phyloP scores from a whole-genome alignment of 2,113 vertebrate species.

The Hippocampus guttulatus region DNA sequence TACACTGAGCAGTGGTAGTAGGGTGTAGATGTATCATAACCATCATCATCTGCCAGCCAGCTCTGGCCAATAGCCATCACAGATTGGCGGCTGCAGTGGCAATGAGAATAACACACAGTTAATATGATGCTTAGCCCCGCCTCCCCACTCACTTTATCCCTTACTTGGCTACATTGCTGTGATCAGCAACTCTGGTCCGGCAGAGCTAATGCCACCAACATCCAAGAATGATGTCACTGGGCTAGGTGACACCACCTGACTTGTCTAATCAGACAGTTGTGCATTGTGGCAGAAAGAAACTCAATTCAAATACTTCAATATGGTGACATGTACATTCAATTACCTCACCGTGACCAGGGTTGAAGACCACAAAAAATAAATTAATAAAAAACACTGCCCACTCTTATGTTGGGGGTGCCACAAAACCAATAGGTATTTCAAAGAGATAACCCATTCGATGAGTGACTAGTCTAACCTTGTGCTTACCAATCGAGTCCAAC shows the following conservation, averaged over 20 bases:
- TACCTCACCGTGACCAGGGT: conserved; percentile 62
- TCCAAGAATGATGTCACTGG: conserved; percentile 11
- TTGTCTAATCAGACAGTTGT: conserved; percentile 27
- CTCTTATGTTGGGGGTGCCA: conserved; percentile 21
- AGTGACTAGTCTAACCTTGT: conserved; percentile 60
- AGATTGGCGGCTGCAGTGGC: conserved; percentile 99
- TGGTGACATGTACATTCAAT: conserved; percentile 9
- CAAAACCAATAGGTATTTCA: conserved; percentile 19
- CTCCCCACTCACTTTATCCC: conserved; percentile 58
- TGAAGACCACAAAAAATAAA: conserved; percentile 53
- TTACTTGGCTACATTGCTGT: conserved; percentile 42
- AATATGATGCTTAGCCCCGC: conserved; percentile 79
- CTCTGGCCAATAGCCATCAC: conserved; percentile 94
- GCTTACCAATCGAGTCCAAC: conserved; percentile 73
- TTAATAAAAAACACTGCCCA: conserved; percentile 9
- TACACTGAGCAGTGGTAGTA: conserved; percentile 99
- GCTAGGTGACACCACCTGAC: conserved; percentile 22
- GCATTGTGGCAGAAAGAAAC: conserved; percentile 9
- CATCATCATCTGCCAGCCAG: conserved; percentile 99
- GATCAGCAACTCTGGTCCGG: conserved; percentile 66
- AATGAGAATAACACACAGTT: conserved; percentile 98
- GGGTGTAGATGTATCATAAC: conserved; percentile 93
- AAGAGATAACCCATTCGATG: conserved; percentile 23
- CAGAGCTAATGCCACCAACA: conserved; percentile 41
- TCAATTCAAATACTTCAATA: conserved; percentile 13